A percentile compares a stretch with the other conserved stretches of the same genome.
Conservation (phyloP, 2,797 vertebrate genomes). For the Neosilurus hyrtlii region DNA sequence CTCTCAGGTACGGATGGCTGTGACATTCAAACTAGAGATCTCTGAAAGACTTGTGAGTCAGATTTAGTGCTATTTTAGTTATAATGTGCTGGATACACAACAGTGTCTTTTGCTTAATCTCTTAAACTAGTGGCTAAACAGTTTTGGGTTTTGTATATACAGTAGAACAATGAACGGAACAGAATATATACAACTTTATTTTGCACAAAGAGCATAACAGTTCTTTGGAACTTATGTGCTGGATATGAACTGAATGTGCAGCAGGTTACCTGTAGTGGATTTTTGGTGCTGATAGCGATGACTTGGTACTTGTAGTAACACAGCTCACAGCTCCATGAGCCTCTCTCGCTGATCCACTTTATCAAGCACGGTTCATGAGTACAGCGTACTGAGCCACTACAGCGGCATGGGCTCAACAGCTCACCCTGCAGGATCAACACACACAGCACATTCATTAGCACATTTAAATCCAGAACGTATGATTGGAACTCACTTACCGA, state of each 20-base stretch:
- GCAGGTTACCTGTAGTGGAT: constrained; percentile 80
- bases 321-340: constrained; percentile 86
- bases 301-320: constrained; percentile 90
- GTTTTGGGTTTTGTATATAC: neutral
- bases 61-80: neutral
- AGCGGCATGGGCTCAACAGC: constrained; percentile 83
- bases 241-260: neutral
- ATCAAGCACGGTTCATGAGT: constrained; percentile 82
- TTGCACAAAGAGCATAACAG: neutral
- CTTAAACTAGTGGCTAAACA: neutral
- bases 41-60: too few species aligned
- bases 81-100: neutral
- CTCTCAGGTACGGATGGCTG: too few species aligned
- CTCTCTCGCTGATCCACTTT: constrained; percentile 82
- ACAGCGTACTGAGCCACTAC: constrained; percentile 82
- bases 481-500: neutral
- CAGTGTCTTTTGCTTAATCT: neutral
- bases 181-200: neutral
- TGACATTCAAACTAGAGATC: too few species aligned
- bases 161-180: too few species aligned
- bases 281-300: constrained; percentile 88
- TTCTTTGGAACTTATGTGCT: neutral
- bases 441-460: neutral
- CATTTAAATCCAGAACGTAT: neutral
- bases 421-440: constrained; percentile 72